Evolutionary conservation across 35 echinoderm and acorn worm species (phyloP), one percentile per base, ranked within the genome.

Genomic region (Strongylocentrotus purpuratus): DNA sequence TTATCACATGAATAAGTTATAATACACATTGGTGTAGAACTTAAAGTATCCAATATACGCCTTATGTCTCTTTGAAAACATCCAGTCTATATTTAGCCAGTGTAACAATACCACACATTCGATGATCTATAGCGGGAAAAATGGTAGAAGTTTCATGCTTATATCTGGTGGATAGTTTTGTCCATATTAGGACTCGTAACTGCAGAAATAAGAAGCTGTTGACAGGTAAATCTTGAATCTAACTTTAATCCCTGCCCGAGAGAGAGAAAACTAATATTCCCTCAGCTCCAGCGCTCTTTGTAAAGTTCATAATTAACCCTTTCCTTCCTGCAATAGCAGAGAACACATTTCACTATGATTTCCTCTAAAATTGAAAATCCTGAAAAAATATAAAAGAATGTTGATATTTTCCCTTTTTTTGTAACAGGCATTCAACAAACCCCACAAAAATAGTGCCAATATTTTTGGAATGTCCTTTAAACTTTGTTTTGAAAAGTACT

Each of bases 181-280:
- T 28, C 65, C 65, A 78, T 78, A 78, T 78, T 78, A 78, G 65
- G 65, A 78, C 22, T 78, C 25, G 65, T 78, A 78, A 78, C 65
- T 78, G 65, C 65, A 78, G 65, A 78, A 78, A 78, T 78, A 78
- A 78, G 65, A 78, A 78, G 65, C 65, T 78, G 65, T n/a, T 78
- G 65, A 78, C 65, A 78, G 65, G 65, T 78, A 78, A 78, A 78
- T 78, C 65, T 78, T 78, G 65, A 78, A 78, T 78, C 65, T 28
- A 78, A 78, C 65, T 78, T 78, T 78, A 78, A 78, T 78, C 65
- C 65, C 28, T 78, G 65, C 65, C 65, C 20, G 1, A 78, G 65
- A 78, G 65, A 78, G 65, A 78, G 65, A 78, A 78, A 78, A 78
- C 25, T 78, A 78, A 78, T 78, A 78, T 78, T 28, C 65, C 65